These are phyloP conservation scores for Brachypteracias leptosomus DNA, from an alignment of 2,113 vertebrate species.

Conservation along the genomic window DNA sequence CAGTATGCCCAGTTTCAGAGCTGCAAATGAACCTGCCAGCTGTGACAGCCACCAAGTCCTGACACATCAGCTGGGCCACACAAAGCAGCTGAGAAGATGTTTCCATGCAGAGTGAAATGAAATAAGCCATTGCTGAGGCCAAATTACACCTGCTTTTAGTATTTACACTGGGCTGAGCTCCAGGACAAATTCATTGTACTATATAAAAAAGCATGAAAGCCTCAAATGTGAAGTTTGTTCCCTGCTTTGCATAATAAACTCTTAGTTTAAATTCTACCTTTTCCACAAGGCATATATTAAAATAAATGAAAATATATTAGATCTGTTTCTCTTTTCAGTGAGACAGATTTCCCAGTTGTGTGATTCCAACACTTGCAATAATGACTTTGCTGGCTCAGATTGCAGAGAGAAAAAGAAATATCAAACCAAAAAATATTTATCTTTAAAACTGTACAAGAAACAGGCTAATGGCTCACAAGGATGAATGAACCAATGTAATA, in stretches of 20 bases:
- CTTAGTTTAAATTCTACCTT: slow-evolving; percentile 9
- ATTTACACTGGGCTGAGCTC: background rate
- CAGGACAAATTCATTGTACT: background rate
- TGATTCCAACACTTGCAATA: background rate
- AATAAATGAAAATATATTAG: slow-evolving; percentile 5
- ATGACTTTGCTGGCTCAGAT: background rate
- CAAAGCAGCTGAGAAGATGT: background rate
- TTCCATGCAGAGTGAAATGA: background rate
- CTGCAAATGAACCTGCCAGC: background rate
- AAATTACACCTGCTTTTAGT: background rate
- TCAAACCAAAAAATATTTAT: background rate
- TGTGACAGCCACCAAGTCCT: background rate
- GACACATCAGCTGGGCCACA: background rate
- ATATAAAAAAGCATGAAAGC: background rate
- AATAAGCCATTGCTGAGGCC: background rate
- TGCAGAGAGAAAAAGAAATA: background rate
- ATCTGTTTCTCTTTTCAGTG: background rate
- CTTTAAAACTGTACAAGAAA: background rate
- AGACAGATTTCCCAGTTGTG: background rate
- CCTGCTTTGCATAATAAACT: background rate
- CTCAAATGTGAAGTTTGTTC: background rate
- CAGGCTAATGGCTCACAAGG: background rate
- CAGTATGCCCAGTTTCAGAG: background rate
- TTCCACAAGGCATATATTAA: background rate
- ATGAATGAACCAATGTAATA: background rate